Percentiles rank a stretch among this genome's conserved stretches.
These are phyloP conservation scores for Tipula lateralis DNA, from an alignment of 2,888 invertebrate genomes.

Conservation along the genomic window DNA sequence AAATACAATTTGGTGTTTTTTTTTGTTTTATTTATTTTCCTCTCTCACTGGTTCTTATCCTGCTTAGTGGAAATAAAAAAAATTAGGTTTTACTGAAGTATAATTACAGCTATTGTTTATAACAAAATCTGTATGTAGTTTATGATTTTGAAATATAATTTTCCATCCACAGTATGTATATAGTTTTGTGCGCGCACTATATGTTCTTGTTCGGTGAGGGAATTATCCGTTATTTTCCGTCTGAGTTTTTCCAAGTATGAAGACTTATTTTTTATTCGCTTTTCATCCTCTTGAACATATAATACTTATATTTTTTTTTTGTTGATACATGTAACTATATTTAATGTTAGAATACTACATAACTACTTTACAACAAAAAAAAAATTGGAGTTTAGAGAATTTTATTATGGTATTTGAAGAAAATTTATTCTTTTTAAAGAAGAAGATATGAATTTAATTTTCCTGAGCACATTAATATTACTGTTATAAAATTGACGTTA, in stretches of 20 bases:
- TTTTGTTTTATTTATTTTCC: not conserved
- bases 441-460: slow-evolving; percentile 24
- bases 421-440: not conserved
- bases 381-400: not conserved
- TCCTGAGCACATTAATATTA: not conserved
- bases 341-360: not conserved
- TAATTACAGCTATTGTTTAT: slow-evolving; percentile 24
- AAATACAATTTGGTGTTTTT: not conserved
- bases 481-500: not conserved
- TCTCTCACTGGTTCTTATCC: not conserved
- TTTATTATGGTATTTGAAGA: not conserved
- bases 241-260: not conserved
- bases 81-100: slow-evolving; percentile 24
- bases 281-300: not conserved
- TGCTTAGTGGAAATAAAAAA: slow-evolving; percentile 5
- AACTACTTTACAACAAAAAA: not conserved
- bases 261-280: not conserved
- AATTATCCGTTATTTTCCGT: slow-evolving; percentile 24
- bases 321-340: not conserved
- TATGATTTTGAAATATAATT: slow-evolving; percentile 1
- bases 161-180: not conserved
- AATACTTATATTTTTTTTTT: not conserved
- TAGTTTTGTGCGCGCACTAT: not conserved
- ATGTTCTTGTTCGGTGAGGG: not conserved
- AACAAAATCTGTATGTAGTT: not conserved